phyloP scores from a whole-genome alignment of 2,888 invertebrate species.

The Tyria jacobaeae region DNA sequence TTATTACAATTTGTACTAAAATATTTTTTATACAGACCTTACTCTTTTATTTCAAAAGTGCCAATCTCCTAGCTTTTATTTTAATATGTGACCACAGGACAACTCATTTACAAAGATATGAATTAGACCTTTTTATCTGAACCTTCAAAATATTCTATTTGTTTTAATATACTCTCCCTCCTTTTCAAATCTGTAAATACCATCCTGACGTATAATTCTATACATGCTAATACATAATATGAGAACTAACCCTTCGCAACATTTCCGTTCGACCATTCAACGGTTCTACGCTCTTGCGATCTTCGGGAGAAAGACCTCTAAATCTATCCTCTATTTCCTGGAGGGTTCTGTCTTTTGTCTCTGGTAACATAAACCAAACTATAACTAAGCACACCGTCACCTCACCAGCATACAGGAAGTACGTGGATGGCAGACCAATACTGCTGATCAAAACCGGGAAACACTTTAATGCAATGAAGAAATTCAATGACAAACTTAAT shows the following conservation, averaged over 20 bases:
- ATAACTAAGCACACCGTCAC: constrained; percentile 83
- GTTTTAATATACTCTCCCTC: neutral
- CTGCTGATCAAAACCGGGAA: constrained; percentile 85
- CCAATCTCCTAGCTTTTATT: neutral
- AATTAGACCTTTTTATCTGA: neutral
- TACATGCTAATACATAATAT: constrained; percentile 67
- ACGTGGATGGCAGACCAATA: constrained; percentile 86
- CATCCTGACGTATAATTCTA: too few relatives aligned
- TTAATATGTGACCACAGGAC: neutral
- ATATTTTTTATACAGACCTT: neutral
- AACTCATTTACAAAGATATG: neutral
- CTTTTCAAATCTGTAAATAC: neutral
- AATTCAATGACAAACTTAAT: constrained; percentile 87
- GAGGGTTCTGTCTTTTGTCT: constrained; percentile 89
- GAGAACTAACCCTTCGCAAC: constrained; percentile 74
- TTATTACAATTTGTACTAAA: neutral
- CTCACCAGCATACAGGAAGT: constrained; percentile 86
- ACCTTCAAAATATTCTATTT: neutral
- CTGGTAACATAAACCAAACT: constrained; percentile 88
- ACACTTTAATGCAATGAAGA: constrained; percentile 89
- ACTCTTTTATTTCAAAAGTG: too few relatives aligned
- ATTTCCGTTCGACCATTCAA: constrained; percentile 61
- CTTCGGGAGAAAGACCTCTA: constrained; percentile 61
- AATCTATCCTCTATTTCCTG: constrained; percentile 88
- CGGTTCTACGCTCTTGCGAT: constrained; percentile 63